phyloP scores from a whole-genome alignment of 2,888 invertebrate species.

The Galerucella calmariensis region DNA sequence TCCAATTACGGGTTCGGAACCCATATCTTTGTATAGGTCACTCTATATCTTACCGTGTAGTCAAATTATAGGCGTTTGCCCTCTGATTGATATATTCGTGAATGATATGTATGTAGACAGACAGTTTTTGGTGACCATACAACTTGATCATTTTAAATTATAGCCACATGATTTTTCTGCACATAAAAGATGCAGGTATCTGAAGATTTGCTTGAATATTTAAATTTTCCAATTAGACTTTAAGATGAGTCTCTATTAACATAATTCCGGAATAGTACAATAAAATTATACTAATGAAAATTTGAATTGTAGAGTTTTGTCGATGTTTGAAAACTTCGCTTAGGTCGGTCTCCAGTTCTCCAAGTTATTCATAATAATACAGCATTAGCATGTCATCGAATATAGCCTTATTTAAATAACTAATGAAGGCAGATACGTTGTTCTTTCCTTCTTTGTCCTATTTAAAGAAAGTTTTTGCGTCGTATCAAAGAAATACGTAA shows the following conservation, averaged over 20 bases:
- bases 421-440: constrained; percentile 58
- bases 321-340: constrained; percentile 34
- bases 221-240: background rate
- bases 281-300: constrained; percentile 41
- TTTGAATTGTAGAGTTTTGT: constrained; percentile 54
- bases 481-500: constrained; percentile 33
- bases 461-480: constrained; percentile 27
- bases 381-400: constrained; percentile 60
- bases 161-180: too few relatives aligned
- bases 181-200: background rate
- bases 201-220: background rate
- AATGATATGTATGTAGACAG: too few relatives aligned
- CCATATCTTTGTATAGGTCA: too few relatives aligned
- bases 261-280: constrained; percentile 12
- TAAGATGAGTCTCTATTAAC: constrained; percentile 1
- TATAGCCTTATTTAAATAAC: constrained; percentile 60
- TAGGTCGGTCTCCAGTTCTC: constrained; percentile 32
- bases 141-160: too few relatives aligned
- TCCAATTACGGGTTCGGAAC: too few relatives aligned
- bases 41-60: too few relatives aligned
- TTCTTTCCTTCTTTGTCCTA: constrained; percentile 32
- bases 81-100: too few relatives aligned
- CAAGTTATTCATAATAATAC: constrained; percentile 58
- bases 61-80: too few relatives aligned
- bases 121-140: too few relatives aligned